These are phyloP conservation scores for Melozone crissalis DNA, from an alignment of 2,113 vertebrate genomes.

Conservation along the genomic window DNA sequence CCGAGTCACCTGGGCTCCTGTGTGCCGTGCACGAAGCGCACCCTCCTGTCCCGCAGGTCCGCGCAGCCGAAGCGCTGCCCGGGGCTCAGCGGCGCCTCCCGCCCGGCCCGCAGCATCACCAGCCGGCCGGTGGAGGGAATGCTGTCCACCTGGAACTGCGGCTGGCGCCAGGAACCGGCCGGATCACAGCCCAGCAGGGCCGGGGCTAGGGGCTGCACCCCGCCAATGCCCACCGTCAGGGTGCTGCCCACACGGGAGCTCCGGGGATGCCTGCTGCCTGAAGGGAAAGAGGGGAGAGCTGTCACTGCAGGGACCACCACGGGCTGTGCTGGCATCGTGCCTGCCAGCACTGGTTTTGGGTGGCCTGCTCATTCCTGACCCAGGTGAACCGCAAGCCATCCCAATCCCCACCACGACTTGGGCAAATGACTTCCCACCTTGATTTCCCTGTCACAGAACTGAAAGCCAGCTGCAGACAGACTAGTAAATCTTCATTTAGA, in stretches of 20 bases:
- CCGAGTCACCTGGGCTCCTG: slow-evolving; percentile 81
- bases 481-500: not conserved
- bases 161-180: slow-evolving; percentile 46
- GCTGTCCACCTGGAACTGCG: slow-evolving; percentile 75
- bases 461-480: not conserved
- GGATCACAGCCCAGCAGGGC: slow-evolving; percentile 72
- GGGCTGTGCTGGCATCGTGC: not conserved
- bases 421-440: not conserved
- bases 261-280: slow-evolving; percentile 72
- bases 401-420: not conserved
- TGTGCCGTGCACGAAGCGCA: slow-evolving; percentile 81
- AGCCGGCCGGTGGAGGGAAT: slow-evolving; percentile 82
- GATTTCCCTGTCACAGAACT: not conserved
- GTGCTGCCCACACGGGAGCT: slow-evolving; percentile 74
- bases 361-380: not conserved
- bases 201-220: slow-evolving; percentile 69
- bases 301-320: not conserved
- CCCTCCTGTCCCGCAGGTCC: slow-evolving; percentile 74
- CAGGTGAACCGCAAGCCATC: not conserved
- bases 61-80: slow-evolving; percentile 79
- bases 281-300: not conserved
- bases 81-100: slow-evolving; percentile 60
- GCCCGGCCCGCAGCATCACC: slow-evolving; percentile 42
- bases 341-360: not conserved
- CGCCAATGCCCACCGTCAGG: slow-evolving; percentile 81